Evolutionary conservation across 2,888 invertebrate genomes (phyloP), one percentile per base, ranked within the genome.

Genomic region (Drosophila maculinotata): DNA sequence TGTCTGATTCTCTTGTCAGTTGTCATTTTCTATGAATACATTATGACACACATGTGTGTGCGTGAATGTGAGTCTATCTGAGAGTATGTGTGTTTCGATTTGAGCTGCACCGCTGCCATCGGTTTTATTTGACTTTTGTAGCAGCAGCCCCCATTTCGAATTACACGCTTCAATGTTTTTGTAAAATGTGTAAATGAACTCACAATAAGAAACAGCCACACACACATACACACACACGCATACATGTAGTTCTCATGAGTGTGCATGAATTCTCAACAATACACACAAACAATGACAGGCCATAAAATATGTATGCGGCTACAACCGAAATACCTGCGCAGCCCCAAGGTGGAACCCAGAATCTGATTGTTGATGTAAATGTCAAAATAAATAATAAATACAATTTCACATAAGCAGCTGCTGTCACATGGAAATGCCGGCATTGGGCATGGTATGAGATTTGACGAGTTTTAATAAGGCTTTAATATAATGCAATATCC

Each of bases 341-440:
- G 47, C 26, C 42, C 36, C 30, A 35, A 58, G 56, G 62, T 65
- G 65, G 52, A 60, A 47, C 28, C 44, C 80, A 53, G 57, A 51
- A 64, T 81, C 58, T 60, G 77, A 79, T 83, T 82, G 68, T 69
- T 84, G 69, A 79, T 84, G 84, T 84, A 72, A 87, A 81, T 81
- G 81, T 76, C 81, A 87, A 73, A 84, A 79, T 79, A 81, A 86
- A 88, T 86, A 86, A 88, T 88, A 84, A 76, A 88, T 81, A 80
- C 52, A 66, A 56, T 73, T 66, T 66, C 52, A 66, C 51, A 70
- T 78, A 59, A 68, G 78, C 52, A 56, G 60, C 39, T 35, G 56
- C 39, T 48, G 41, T 60, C 31, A 51, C 35, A 59, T 53, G 48
- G 17, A 35, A 47, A 58, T 41, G 49, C 23, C 51, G 36, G 35